Base-by-base conservation (phyloP, 2,113 vertebrate species). In the Oplegnathus fasciatus region DNA sequence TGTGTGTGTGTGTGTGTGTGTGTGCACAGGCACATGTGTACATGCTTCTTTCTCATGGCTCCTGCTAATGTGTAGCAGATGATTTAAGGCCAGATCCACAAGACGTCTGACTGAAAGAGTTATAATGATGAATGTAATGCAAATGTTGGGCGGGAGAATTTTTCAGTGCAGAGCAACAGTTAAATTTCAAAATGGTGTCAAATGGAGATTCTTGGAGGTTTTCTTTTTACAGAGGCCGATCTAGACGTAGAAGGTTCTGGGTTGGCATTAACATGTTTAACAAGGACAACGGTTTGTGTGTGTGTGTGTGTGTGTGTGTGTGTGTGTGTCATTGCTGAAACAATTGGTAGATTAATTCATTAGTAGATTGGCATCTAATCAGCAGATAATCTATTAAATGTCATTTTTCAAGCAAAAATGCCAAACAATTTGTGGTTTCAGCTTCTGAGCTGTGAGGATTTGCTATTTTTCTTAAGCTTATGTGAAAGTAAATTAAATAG, bases 61-160 rank as follows among this genome's bases (percentile, higher is more conserved):
- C 77, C 57, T 55, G 77, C 88, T 95, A 94, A 95, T 95, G 88
- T 90, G 87, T 89, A 94, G 91, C 94, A 95, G 94, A 94, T 94
- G 94, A 93, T 89, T 91, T 93, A 80, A 84, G 72, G 65, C 80
- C 85, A 72, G 84, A 84, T 83, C 85, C 86, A 65, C 80, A 74
- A 83, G 86, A 83, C 60, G 90, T 79, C 89, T 86, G 90, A 87
- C 89, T 85, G 82, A 75, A 85, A 71, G 88, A 87, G 73, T 91
- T 91, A 89, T 84, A 69, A 89, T 88, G 87, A 92, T 89, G 83
- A 91, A 93, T 93, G 89, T 80, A 72, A 76, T 64, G 3, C 87
- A 91, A 91, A 83, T 92, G 92, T 89, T 85, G 69, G 70, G 79
- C 83, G 67, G 71, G 65, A 82, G 80, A 75, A 67, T 75, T 62